Base-by-base conservation (phyloP, 2,113 vertebrate genomes). In the Paedocypris sp. region DNA sequence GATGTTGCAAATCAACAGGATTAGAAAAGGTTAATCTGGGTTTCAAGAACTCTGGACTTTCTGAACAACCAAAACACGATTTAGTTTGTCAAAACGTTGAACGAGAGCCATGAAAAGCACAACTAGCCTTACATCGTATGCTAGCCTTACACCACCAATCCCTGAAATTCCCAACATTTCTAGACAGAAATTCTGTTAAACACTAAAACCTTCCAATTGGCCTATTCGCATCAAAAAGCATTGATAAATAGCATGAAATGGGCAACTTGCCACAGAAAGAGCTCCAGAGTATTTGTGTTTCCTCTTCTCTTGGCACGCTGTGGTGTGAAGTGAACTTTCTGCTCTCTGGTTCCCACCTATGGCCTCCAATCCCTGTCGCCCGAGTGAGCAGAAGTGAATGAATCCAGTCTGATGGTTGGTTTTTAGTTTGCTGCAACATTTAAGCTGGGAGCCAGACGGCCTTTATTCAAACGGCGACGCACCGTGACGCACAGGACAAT, bases 371-470 rank as follows among this genome's bases (percentile, higher is more conserved):
- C 73, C 67, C 75, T 82, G 84, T 86, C 80, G 85, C 87, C 85
- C 77, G 83, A 86, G 82, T 87, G 86, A 88, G 80, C 89, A 90
- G 80, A 86, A 82, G 83, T 88, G 86, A 91, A 84, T 85, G 85
- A 81, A 90, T 90, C 72, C 69, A 77, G 81, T 82, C 79, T 87
- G 88, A 90, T 89, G 75, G 85, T 85, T 83, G 76, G 86, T 80
- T 87, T 90, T 90, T 87, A 86, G 79, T 84, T 86, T 82, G 82
- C 84, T 76, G 85, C 83, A 86, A 86, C 85, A 88, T 88, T 86
- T 91, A 92, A 91, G 88, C 89, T 88, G 82, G 63, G 64, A 85
- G 83, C 83, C 86, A 89, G 87, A 88, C 87, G 62, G 83, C 84
- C 86, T 91, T 89, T 87, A 85, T 88, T 86, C 83, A 77, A 80